Conservation (phyloP, 2,113 vertebrate genomes). For the Neolamprologus devosi region DNA sequence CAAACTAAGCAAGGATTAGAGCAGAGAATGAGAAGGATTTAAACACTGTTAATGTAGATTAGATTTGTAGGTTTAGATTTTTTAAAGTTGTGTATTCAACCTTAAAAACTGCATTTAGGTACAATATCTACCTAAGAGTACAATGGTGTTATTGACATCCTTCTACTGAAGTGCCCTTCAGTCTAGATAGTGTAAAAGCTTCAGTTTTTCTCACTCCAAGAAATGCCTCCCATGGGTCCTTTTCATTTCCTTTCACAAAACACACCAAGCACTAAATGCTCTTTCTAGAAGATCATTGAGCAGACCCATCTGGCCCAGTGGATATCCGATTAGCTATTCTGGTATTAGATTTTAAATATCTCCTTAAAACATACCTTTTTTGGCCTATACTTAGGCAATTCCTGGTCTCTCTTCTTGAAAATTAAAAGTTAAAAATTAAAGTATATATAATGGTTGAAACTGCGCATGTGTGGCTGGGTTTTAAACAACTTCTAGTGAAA, state of each 20-base stretch:
- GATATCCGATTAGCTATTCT: neutral
- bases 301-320: neutral
- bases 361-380: neutral
- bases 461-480: neutral
- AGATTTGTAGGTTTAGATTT: neutral
- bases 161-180: neutral
- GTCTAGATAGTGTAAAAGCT: neutral
- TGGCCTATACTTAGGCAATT: neutral
- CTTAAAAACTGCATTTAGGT: neutral
- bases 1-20: conserved; percentile 51
- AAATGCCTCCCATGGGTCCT: neutral
- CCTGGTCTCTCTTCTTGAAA: neutral
- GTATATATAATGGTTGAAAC: neutral
- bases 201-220: neutral
- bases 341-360: neutral
- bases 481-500: neutral
- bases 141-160: neutral
- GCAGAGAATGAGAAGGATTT: conserved; percentile 10
- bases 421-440: neutral
- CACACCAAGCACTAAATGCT: neutral
- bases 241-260: neutral
- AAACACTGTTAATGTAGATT: conserved; percentile 11
- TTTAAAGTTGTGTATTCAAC: conserved; percentile 14
- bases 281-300: neutral
- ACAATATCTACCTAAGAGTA: neutral